Conservation (phyloP, 2,888 invertebrate genomes). For the Cinara cedri region DNA sequence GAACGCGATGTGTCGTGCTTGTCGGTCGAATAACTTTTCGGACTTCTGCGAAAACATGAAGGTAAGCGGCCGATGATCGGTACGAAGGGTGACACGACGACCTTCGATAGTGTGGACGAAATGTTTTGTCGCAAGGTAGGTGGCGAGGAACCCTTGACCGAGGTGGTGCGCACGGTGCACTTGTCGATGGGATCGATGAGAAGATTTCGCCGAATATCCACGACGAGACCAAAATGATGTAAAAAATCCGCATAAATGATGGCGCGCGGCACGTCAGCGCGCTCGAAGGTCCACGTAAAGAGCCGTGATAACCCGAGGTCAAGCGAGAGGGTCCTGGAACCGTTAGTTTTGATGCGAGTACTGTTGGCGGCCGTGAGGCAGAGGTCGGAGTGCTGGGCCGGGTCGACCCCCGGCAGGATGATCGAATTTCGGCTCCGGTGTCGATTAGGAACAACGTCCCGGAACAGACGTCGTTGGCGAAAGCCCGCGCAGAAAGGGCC, state of each 20-base stretch:
- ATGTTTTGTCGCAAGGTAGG: not conserved
- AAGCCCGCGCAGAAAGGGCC: too few species aligned
- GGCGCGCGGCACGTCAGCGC: not conserved
- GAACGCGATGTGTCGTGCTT: not conserved
- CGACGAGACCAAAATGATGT: not conserved
- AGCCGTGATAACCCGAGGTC: not conserved
- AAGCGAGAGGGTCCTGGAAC: too few species aligned
- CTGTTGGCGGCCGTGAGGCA: constrained; percentile 48
- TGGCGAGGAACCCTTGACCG: not conserved
- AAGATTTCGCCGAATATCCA: too few species aligned
- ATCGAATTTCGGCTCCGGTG: constrained; percentile 62
- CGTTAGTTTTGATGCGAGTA: not conserved
- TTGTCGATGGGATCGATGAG: too few species aligned
- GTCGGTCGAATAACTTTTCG: not conserved
- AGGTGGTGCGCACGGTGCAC: too few species aligned
- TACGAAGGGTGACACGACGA: too few species aligned
- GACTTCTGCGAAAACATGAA: not conserved
- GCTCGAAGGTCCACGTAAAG: not conserved
- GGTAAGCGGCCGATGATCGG: not conserved
- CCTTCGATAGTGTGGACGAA: not conserved
- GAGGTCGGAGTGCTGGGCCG: not conserved
- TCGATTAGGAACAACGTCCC: constrained; percentile 58
- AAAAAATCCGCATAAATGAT: constrained; percentile 2
- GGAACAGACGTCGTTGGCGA: not conserved
- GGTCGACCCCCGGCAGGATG: constrained; percentile 39